These are phyloP conservation scores for Melanchra persicariae DNA, from an alignment of 2,888 invertebrate species.

Conservation along the genomic window DNA sequence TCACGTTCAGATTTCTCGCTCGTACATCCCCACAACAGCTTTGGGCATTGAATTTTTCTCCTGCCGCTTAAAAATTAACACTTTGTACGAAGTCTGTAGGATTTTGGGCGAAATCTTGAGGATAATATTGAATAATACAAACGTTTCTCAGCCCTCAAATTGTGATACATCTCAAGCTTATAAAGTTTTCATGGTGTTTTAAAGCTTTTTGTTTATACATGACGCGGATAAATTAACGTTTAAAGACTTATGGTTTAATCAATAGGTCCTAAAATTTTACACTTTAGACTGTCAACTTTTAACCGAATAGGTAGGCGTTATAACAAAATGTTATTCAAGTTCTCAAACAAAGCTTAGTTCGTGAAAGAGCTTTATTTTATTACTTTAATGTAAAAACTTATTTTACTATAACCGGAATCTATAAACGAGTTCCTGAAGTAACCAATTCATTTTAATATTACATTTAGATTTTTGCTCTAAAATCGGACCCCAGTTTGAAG, in stretches of 20 bases:
- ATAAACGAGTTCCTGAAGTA: constrained; percentile 75
- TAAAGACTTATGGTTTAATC: no score
- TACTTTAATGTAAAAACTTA: constrained; percentile 62
- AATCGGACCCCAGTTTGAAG: constrained; percentile 72
- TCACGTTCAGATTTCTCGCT: constrained; percentile 17
- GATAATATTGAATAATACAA: constrained; percentile 82
- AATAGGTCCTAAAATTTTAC: background rate
- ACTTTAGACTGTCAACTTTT: background rate
- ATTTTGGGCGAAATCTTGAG: constrained; percentile 76
- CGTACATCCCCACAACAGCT: constrained; percentile 61
- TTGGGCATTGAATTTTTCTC: constrained; percentile 77
- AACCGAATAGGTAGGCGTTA: background rate
- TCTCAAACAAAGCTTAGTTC: constrained; percentile 50
- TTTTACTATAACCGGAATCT: constrained; percentile 56
- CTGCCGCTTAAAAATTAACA: constrained; percentile 85
- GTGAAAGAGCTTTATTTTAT: constrained; percentile 47
- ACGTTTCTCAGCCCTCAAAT: constrained; percentile 69
- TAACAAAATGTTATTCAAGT: constrained; percentile 29
- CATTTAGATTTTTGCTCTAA: constrained; percentile 76
- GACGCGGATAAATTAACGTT: no score
- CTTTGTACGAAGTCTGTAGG: constrained; percentile 73
- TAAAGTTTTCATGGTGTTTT: constrained; percentile 77
- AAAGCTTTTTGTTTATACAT: no score
- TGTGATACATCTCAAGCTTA: constrained; percentile 74
- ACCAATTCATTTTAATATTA: constrained; percentile 81